Percentiles rank a stretch among this genome's conserved stretches.
phyloP scores from a whole-genome alignment of 2,797 vertebrate genomes.

The Cheracebus regulus region DNA sequence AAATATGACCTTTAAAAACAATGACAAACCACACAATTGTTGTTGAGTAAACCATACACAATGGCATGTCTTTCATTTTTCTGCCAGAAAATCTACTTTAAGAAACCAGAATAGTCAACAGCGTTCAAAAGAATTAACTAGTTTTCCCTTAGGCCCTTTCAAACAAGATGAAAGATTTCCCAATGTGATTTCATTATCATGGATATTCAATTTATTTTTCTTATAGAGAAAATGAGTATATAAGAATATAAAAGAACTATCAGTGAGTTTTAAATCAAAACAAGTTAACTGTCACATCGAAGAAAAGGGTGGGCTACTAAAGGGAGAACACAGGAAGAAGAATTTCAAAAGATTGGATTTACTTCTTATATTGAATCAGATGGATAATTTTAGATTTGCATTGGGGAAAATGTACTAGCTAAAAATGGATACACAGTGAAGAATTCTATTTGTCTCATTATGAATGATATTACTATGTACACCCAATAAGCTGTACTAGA shows the following conservation, averaged over 20 bases:
- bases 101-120: slow-evolving; percentile 27
- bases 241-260: not conserved
- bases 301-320: not conserved
- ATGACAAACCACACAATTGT: slow-evolving; percentile 38
- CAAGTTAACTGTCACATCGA: not conserved
- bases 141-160: not conserved
- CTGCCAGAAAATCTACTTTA: slow-evolving; percentile 57
- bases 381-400: not conserved
- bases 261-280: slow-evolving; percentile 37
- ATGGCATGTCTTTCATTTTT: slow-evolving; percentile 47
- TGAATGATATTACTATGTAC: not conserved
- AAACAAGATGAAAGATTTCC: slow-evolving; percentile 54
- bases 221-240: not conserved
- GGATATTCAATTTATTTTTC: not conserved
- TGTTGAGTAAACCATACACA: slow-evolving; percentile 11
- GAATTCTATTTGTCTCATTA: not conserved
- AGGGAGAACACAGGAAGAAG: not conserved
- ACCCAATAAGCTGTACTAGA: not conserved
- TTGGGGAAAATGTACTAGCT: not conserved
- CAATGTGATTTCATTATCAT: not conserved
- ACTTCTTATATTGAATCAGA: slow-evolving; percentile 48
- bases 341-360: slow-evolving; percentile 45
- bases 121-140: slow-evolving; percentile 43
- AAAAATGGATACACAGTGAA: slow-evolving; percentile 14
- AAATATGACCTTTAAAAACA: not conserved